Base-by-base conservation (phyloP, 2,888 invertebrate genomes). In the Clivina fossor region DNA sequence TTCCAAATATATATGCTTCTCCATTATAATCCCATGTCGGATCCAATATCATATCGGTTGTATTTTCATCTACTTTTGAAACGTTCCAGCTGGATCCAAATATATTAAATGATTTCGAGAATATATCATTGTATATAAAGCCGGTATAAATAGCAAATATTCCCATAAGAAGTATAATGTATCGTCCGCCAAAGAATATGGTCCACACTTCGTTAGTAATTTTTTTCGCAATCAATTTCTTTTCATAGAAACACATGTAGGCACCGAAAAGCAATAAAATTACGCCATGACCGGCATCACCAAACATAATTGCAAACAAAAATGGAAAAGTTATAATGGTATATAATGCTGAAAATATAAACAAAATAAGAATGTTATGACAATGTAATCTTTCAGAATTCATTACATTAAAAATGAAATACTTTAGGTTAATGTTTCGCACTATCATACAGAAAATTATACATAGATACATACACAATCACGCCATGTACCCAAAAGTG, bases 291-390 rank as follows among this genome's bases (percentile, higher is more conserved):
- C 96, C 96, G 68, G 86, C 77, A 72, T 96, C 96, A 15, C 96
- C 96, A 74, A 96, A 97, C 96, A 97, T 97, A 65, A 96, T 85
- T 40, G 90, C 93, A 76, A 96, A 96, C 33, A 96, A 75, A 78
- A 96, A 96, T 5, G 96, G 96, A 77, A 96, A 96, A 0, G 93
- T 92, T 61, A 96, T 88, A 67, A 90, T 84, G 15, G 74, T 72
- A 60, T 74, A 74, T 19, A 74, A 61, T 13, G 72, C 73, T 72
- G 59, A 51, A 70, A 66, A 61, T 53, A 53, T 61, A 47, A 2
- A 44, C 16, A 26, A 50, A 44, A 38, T 49, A 18, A n/a, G n/a
- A n/a, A n/a, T n/a, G n/a, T n/a, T n/a, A n/a, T 26, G 24, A 50
- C 38, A 19, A 19, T 4, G n/a, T n/a, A n/a, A n/a, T n/a, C n/a